A percentile compares a stretch with the other conserved stretches of the same genome.
phyloP scores from a whole-genome alignment of 2,113 vertebrate genomes.

The Haliaeetus leucogaster region DNA sequence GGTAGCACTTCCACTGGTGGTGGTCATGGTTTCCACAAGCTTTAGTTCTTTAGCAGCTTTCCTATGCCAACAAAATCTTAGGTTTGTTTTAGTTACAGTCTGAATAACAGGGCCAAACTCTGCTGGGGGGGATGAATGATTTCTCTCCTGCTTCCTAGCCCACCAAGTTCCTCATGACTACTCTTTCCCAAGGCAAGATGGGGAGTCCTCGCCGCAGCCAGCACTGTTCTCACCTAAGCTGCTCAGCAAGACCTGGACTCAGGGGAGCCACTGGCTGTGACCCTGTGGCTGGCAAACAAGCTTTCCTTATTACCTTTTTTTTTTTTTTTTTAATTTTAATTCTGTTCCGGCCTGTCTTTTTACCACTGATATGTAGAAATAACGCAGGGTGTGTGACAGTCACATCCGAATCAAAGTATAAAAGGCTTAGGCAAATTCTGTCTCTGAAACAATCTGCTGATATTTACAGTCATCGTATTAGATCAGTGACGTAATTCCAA shows the following conservation, averaged over 20 bases:
- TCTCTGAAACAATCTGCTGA: not conserved
- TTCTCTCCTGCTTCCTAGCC: not conserved
- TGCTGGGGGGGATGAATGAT: not conserved
- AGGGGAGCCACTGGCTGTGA: fast-evolving
- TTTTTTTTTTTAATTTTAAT: no score
- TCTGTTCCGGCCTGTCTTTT: not conserved
- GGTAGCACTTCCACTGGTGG: not conserved
- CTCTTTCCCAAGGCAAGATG: not conserved
- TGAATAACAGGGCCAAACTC: not conserved
- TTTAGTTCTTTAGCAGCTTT: not conserved
- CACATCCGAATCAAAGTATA: not conserved
- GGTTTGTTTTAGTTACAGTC: not conserved
- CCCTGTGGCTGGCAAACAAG: not conserved
- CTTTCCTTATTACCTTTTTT: not conserved
- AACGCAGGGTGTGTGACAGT: not conserved
- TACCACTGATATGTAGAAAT: not conserved
- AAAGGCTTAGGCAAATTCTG: not conserved
- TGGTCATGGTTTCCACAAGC: not conserved
- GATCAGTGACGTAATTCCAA: not conserved
- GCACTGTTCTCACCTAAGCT: not conserved
- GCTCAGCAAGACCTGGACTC: not conserved
- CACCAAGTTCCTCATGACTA: not conserved
- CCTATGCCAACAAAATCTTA: not conserved
- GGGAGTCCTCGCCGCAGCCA: not conserved
- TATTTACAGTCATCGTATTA: not conserved